Percentiles rank a stretch among this genome's conserved stretches.
Conservation (phyloP, 1,140 invertebrate genomes). For the Neomicropteryx cornuta region DNA sequence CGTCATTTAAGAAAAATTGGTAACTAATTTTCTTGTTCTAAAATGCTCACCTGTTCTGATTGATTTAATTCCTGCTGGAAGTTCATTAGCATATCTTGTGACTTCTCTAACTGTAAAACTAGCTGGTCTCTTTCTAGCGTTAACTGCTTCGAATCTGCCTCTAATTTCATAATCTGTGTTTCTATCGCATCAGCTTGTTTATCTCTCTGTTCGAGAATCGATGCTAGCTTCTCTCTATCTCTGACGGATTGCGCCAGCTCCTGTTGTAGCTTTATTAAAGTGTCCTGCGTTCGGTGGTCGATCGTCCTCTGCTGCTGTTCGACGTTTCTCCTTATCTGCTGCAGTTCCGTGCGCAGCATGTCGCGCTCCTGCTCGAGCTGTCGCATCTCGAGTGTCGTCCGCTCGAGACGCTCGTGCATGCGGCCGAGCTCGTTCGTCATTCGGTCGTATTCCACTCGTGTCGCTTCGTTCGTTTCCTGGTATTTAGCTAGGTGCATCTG, state of each 20-base stretch:
- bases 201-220: conserved; percentile 60
- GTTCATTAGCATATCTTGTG: conserved; percentile 83
- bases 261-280: conserved; percentile 52
- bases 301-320: conserved; percentile 53
- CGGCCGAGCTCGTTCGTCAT: conserved; percentile 67
- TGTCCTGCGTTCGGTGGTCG: conserved; percentile 52
- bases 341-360: conserved; percentile 53
- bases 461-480: conserved; percentile 66
- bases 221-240: conserved; percentile 61
- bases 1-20: no score
- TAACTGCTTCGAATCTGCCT: conserved; percentile 73
- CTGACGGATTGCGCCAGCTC: conserved; percentile 56
- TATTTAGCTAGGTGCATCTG: conserved; percentile 71
- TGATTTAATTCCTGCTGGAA: conserved; percentile 82
- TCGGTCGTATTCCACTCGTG: conserved; percentile 72
- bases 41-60: no score
- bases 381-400: conserved; percentile 52
- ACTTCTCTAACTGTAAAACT: conserved; percentile 81
- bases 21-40: no score
- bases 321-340: conserved; percentile 49
- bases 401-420: conserved; percentile 65
- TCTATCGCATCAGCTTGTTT: conserved; percentile 72
- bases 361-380: conserved; percentile 60
- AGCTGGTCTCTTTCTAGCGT: conserved; percentile 77
- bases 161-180: conserved; percentile 71